Evolutionary conservation across 2,888 invertebrate genomes (phyloP), one percentile per base, ranked within the genome.

Genomic region (Protophormia terraenovae): DNA sequence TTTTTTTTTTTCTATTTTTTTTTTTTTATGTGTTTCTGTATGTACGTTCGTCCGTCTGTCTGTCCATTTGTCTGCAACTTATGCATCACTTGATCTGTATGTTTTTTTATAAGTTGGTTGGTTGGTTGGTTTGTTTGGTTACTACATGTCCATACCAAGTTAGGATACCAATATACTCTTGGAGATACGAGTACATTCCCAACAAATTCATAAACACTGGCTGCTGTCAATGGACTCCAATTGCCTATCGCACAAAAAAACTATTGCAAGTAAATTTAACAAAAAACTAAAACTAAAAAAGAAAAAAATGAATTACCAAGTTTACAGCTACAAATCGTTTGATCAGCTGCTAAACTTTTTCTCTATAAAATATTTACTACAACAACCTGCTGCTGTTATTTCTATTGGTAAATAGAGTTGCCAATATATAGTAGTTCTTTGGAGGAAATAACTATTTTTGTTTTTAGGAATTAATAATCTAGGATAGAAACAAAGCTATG

Each of bases 281-380:
- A 55, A 47, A 22, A 45, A 45, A 35, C 50, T 35, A 58, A 55
- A 0, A 5, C n/a, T n/a, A n/a, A 64, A 67, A 24, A 64, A 53
- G 7, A 32, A 38, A 69, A 53, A 72, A 71, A 66, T 53, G 72
- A 79, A 82, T 82, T 85, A 75, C 71, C 73, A 90, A 90, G 91
- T 90, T 90, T 91, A 90, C 90, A 90, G 90, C 90, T 90, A 90
- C 90, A 90, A 90, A 90, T 90, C 90, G 90, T 89, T 90, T 90
- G 90, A 91, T 90, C 90, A 90, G 90, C 90, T 89, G 84, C 83
- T 83, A 53, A 86, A 86, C 79, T 84, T 84, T 86, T 86, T 83
- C 76, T 69, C 14, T 69, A 62, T 22, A 19, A 69, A 62, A 2
- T 24, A 47, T 8, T 38, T 12, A 50, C 32, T 35, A 24, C 55